phyloP scores from a whole-genome alignment of 2,797 vertebrate genomes.

The Hypotaenidia philippensis region DNA sequence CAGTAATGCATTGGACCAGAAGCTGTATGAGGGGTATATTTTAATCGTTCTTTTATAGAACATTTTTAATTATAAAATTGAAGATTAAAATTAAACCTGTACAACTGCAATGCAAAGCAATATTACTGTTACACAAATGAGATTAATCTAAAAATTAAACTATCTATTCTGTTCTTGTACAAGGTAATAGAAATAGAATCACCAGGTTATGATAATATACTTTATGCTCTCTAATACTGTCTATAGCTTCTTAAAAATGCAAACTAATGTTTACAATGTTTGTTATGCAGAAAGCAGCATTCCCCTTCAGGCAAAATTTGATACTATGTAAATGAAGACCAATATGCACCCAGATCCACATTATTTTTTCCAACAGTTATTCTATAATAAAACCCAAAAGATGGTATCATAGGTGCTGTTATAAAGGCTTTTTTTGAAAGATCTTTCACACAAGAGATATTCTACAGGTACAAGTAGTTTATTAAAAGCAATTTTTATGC shows the following conservation, averaged over 20 bases:
- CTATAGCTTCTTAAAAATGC: background rate
- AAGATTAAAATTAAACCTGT: background rate
- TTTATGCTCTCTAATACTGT: background rate
- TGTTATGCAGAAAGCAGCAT: background rate
- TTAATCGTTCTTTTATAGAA: background rate
- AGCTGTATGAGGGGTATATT: background rate
- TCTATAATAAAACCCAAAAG: background rate
- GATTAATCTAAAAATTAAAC: background rate
- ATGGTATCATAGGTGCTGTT: background rate
- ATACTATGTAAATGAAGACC: background rate
- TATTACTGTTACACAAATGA: background rate
- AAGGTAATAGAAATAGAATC: background rate
- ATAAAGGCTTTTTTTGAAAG: background rate
- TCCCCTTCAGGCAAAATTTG: background rate
- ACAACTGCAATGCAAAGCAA: background rate
- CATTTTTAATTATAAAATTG: background rate
- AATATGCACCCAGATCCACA: background rate
- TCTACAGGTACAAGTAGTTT: background rate
- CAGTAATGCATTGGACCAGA: background rate
- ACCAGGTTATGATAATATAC: background rate
- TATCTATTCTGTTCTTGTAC: background rate
- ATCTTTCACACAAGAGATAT: background rate
- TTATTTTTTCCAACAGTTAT: background rate
- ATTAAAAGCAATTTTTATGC: background rate
- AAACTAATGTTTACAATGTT: background rate